These are phyloP conservation scores for Austrolebias charrua DNA, from an alignment of 2,797 vertebrate genomes.

Conservation along the genomic window DNA sequence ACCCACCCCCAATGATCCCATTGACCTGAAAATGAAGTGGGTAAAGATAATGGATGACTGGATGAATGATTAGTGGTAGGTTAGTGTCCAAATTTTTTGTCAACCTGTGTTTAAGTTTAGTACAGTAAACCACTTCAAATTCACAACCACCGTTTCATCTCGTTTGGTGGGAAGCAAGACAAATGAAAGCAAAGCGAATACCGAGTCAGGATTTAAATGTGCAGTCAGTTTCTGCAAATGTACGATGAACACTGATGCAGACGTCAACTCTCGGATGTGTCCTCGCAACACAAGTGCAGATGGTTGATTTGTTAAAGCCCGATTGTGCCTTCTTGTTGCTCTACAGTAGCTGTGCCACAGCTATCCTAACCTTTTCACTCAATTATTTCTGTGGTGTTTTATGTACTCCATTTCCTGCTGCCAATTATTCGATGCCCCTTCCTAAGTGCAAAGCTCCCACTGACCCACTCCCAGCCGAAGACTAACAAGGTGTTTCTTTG, in stretches of 20 bases:
- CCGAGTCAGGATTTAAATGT: constrained; percentile 3
- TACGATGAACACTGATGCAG: constrained; percentile 31
- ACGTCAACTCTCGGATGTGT: constrained; percentile 12
- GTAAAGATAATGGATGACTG: too few species aligned
- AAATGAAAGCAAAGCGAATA: neutral
- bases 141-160: too few species aligned
- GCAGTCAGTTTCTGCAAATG: neutral
- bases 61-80: too few species aligned
- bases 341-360: constrained; percentile 7
- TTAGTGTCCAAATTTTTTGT: neutral
- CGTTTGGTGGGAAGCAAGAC: too few species aligned
- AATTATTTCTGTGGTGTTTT: constrained; percentile 49
- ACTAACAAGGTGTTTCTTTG: constrained; percentile 55
- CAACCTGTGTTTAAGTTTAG: neutral
- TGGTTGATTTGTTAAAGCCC: constrained; percentile 4
- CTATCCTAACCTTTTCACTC: constrained; percentile 41
- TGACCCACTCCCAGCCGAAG: constrained; percentile 25
- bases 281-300: constrained; percentile 8
- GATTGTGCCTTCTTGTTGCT: constrained; percentile 16
- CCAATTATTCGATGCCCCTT: constrained; percentile 49
- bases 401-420: constrained; percentile 25
- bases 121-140: too few species aligned
- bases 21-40: too few species aligned
- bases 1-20: too few species aligned
- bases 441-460: constrained; percentile 37